phyloP scores from a whole-genome alignment of 2,888 invertebrate species.

The Chymomyza caudatula region DNA sequence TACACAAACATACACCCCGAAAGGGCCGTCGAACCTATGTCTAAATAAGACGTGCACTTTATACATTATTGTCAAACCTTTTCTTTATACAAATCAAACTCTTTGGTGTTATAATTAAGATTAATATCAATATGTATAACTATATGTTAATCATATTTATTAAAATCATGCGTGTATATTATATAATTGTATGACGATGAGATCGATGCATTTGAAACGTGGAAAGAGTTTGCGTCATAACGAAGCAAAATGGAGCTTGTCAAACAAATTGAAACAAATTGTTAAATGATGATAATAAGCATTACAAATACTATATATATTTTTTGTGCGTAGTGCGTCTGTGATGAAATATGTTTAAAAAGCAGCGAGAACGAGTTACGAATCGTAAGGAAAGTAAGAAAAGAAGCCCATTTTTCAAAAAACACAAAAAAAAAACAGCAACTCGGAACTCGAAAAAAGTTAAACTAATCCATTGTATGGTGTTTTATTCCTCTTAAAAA shows the following conservation, averaged over 20 bases:
- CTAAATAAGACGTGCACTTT: conserved; percentile 43
- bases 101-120: background rate
- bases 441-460: conserved; percentile 29
- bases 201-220: background rate
- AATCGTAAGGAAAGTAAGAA: conserved; percentile 3
- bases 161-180: background rate
- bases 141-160: background rate
- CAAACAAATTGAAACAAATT: conserved; percentile 47
- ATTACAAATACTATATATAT: conserved; percentile 35
- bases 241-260: conserved; percentile 56
- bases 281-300: conserved; percentile 69
- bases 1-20: conserved; percentile 3
- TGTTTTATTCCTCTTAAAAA: conserved; percentile 65
- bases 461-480: conserved; percentile 60
- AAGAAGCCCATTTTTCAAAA: conserved; percentile 37
- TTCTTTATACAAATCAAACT: conserved; percentile 17
- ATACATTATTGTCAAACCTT: conserved; percentile 1
- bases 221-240: conserved; percentile 12
- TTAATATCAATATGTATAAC: background rate
- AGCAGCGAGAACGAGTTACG: conserved; percentile 21
- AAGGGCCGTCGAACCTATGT: conserved; percentile 38
- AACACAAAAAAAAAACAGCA: conserved; percentile 12
- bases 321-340: conserved; percentile 67
- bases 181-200: background rate
- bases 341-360: conserved; percentile 60